phyloP scores from a whole-genome alignment of 2,797 vertebrate genomes.

The Sylvilagus floridanus region DNA sequence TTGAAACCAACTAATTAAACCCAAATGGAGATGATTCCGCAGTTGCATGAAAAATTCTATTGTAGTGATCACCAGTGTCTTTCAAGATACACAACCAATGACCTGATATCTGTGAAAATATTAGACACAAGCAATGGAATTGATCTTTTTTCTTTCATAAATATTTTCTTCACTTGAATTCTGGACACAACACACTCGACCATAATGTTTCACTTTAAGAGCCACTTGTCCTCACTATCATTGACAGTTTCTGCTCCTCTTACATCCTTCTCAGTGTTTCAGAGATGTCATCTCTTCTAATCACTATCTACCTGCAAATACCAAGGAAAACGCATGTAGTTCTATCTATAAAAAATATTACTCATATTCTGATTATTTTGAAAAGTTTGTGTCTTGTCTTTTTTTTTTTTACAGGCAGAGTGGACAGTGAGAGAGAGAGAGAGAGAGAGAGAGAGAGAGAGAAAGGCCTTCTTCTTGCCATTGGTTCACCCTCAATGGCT shows the following conservation, averaged over 20 bases:
- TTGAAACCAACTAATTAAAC: background rate
- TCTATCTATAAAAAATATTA: background rate
- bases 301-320: background rate
- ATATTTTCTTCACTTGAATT: background rate
- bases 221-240: background rate
- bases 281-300: background rate
- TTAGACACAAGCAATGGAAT: background rate
- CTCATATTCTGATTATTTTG: background rate
- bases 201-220: background rate
- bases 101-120: background rate
- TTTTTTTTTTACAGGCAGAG: too few species aligned
- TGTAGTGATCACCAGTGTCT: background rate
- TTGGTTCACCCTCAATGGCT: too few species aligned
- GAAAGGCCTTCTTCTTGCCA: too few species aligned
- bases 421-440: too few species aligned
- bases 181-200: background rate
- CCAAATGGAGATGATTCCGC: background rate
- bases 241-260: background rate
- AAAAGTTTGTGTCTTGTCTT: background rate
- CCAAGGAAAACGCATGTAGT: background rate
- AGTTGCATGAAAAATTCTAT: background rate
- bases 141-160: background rate
- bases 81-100: background rate
- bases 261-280: background rate
- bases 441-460: too few species aligned